Base-by-base conservation (phyloP, 2,888 invertebrate species). In the Tenodera sinensis region DNA sequence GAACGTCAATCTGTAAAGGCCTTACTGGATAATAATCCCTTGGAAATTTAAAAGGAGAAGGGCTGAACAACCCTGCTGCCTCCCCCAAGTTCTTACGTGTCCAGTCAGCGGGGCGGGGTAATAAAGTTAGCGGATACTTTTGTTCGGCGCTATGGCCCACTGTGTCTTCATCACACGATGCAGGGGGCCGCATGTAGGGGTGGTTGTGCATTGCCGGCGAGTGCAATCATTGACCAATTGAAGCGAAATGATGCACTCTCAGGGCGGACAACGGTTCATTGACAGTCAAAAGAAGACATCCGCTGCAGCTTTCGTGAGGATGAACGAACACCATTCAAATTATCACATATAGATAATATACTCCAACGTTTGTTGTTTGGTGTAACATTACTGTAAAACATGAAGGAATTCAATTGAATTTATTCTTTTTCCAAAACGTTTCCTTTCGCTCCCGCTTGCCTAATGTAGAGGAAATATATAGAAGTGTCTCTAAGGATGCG, bases 81-180 rank as follows among this genome's bases (percentile, higher is more conserved):
- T 20, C 54, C 54, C 54, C 54, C 54, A 54, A 15, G 54, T 54
- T 54, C 54, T 71, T 71, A 71, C 54, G 54, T 71, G 54, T 71
- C 54, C 54, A 71, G 54, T 25, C 54, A 71, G 54, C 54, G 54
- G 54, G 27, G 54, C 30, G 81, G n/a, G 86, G 28, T 89, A 88
- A 88, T 84, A 34, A 27, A 90, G 89, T 89, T 89, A 89, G 82
- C 28, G 28, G 85, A 34, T 82, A 85, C 89, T 89, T 89, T 89
- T 89, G 89, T 89, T 30, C 89, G 30, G 14, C 88, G 88, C 47
- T 27, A 47, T 71, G 85, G 85, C 47, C 47, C 27, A 4, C 85
- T 85, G 47, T 71, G 54, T 71, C 54, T 71, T 71, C 54, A 71
- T 71, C 54, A 71, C 54, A 71, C 20, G 54, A 20, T 20, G 54